A percentile compares a stretch with the other conserved stretches of the same genome.
phyloP scores from a whole-genome alignment of 2,113 vertebrate genomes.

The Thunnus thynnus region DNA sequence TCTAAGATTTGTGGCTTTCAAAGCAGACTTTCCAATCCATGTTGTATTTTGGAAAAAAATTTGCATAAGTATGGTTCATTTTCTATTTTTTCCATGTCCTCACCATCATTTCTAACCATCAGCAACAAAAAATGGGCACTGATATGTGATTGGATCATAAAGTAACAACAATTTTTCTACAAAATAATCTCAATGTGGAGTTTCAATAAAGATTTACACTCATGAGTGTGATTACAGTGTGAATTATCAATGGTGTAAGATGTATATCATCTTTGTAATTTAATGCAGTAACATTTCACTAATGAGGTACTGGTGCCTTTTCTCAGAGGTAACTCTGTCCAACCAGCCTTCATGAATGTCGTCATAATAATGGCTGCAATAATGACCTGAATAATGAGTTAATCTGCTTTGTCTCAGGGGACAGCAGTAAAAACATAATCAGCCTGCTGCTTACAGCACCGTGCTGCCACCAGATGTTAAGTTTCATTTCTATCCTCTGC shows the following conservation, averaged over 20 bases:
- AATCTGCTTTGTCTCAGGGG: conserved; percentile 61
- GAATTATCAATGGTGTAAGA: too few species aligned
- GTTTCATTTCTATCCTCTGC: conserved; percentile 18
- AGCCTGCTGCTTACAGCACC: conserved; percentile 14
- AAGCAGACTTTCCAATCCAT: too few species aligned
- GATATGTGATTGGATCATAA: too few species aligned
- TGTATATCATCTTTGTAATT: background rate
- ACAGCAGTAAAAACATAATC: conserved; percentile 62
- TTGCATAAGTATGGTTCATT: too few species aligned
- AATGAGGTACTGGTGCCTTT: background rate
- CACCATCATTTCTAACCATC: too few species aligned
- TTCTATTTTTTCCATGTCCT: too few species aligned
- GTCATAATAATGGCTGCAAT: conserved; percentile 43
- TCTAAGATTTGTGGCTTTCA: too few species aligned
- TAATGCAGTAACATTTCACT: background rate
- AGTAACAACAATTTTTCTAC: background rate
- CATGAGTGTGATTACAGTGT: too few species aligned
- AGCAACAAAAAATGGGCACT: too few species aligned
- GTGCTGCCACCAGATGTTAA: conserved; percentile 64
- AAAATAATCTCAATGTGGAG: background rate
- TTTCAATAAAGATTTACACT: background rate
- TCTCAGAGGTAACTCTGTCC: background rate
- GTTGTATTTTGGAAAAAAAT: too few species aligned
- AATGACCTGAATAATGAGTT: conserved; percentile 59
- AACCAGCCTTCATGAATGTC: conserved; percentile 4